Evolutionary conservation across 2,888 invertebrate species (phyloP).

Genomic region (Drosophila meridionalis): DNA sequence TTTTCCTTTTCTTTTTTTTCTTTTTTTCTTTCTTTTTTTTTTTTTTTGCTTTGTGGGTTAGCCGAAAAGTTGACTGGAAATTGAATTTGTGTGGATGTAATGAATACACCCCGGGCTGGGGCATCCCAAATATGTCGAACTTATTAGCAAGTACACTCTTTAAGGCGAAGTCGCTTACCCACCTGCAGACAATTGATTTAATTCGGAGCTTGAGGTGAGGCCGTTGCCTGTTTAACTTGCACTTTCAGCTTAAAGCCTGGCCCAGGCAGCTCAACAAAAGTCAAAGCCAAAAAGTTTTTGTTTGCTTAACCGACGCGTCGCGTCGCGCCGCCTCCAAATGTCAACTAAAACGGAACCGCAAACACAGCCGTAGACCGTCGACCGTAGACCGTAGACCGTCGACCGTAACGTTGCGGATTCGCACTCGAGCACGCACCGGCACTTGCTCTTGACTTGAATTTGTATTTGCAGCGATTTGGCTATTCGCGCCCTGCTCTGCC

Average conservation of each 20-base stretch:
- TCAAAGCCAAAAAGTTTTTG: slow-evolving; percentile 53
- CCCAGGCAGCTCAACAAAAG: slow-evolving; percentile 51
- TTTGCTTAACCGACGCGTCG: slow-evolving; percentile 26
- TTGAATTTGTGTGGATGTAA: slow-evolving; percentile 66
- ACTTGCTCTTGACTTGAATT: slow-evolving; percentile 55
- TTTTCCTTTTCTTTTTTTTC: neutral
- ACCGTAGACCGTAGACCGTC: neutral
- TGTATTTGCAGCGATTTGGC: slow-evolving; percentile 31
- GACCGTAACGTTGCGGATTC: slow-evolving; percentile 33
- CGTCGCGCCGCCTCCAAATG: slow-evolving; percentile 6
- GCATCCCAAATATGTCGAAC: slow-evolving; percentile 50
- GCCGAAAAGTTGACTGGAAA: slow-evolving; percentile 64
- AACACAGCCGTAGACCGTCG: slow-evolving; percentile 16
- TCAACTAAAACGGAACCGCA: slow-evolving; percentile 24
- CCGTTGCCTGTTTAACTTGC: slow-evolving; percentile 45
- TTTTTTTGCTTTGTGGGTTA: slow-evolving; percentile 41
- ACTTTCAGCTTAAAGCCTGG: slow-evolving; percentile 37
- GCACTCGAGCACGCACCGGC: slow-evolving; percentile 68
- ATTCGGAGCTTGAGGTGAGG: slow-evolving; percentile 31
- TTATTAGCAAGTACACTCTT: slow-evolving; percentile 58
- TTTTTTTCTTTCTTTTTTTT: neutral
- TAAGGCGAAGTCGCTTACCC: slow-evolving; percentile 26
- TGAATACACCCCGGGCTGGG: slow-evolving; percentile 37
- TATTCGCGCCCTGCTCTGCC: slow-evolving; percentile 17
- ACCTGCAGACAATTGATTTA: slow-evolving; percentile 50